phyloP scores from a whole-genome alignment of 2,113 vertebrate genomes.

The Petrocephalus zakoni region DNA sequence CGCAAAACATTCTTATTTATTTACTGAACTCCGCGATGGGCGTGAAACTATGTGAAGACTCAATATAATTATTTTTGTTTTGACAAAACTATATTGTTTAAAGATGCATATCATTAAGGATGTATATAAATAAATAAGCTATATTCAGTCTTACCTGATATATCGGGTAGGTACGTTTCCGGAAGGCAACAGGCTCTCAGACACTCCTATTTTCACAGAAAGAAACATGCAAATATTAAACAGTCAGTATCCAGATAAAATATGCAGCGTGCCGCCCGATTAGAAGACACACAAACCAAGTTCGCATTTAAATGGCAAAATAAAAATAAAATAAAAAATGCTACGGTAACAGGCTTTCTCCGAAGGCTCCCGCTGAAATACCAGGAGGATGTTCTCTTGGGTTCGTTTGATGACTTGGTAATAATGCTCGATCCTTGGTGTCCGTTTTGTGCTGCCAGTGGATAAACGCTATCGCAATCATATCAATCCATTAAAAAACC shows the following conservation, averaged over 20 bases:
- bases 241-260: background rate
- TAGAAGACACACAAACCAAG: background rate
- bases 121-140: background rate
- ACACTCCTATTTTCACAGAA: background rate
- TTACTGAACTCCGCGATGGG: background rate
- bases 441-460: background rate
- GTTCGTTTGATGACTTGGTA: slow-evolving; percentile 3
- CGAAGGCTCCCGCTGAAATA: background rate
- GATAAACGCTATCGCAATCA: background rate
- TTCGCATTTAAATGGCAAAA: background rate
- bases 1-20: background rate
- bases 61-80: background rate
- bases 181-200: slow-evolving; percentile 17
- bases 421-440: background rate
- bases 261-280: background rate
- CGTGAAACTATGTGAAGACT: background rate
- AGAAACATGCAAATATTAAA: background rate
- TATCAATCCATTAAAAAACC: background rate
- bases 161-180: background rate
- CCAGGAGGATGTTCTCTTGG: background rate
- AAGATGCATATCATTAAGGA: background rate
- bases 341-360: background rate
- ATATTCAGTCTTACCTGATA: slow-evolving; percentile 12
- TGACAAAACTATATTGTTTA: background rate
- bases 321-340: background rate